A percentile compares a stretch with the other conserved stretches of the same genome.
Conservation (phyloP, 2,113 vertebrate species). For the Percopsis transmontana region DNA sequence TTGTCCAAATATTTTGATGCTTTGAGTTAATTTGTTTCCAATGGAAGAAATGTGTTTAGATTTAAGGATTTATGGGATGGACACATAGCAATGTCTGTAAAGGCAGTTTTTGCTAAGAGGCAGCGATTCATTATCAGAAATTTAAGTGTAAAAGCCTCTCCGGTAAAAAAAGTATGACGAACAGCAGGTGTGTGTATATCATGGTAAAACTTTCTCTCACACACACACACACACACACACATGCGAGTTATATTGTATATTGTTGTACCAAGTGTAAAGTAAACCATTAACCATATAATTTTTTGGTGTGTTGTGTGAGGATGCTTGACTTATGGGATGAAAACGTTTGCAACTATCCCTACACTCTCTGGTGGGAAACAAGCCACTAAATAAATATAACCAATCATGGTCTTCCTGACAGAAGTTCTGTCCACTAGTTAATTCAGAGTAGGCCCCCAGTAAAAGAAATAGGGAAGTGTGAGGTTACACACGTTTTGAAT, state of each 20-base stretch:
- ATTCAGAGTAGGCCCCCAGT: constrained; percentile 35
- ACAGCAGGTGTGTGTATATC: constrained; percentile 76
- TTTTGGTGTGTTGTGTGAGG: constrained; percentile 21
- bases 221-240: constrained; percentile 31
- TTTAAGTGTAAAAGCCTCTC: constrained; percentile 47
- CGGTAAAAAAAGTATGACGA: constrained; percentile 73
- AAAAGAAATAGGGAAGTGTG: constrained; percentile 50
- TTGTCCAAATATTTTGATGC: neutral
- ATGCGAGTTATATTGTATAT: constrained; percentile 37
- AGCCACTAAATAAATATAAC: constrained; percentile 75
- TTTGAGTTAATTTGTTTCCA: neutral
- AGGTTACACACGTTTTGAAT: constrained; percentile 1
- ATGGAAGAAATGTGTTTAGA: constrained; percentile 6
- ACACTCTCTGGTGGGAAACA: constrained; percentile 70
- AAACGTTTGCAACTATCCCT: constrained; percentile 58
- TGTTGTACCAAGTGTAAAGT: constrained; percentile 55
- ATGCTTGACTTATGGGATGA: constrained; percentile 67
- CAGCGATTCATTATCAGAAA: constrained; percentile 61
- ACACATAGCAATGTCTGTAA: constrained; percentile 33
- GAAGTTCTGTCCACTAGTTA: constrained; percentile 69
- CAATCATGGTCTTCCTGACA: constrained; percentile 68
- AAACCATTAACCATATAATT: constrained; percentile 53
- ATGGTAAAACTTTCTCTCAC: constrained; percentile 28
- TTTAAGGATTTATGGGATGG: constrained; percentile 17
- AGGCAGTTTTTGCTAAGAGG: constrained; percentile 52